Evolutionary conservation across 2,888 invertebrate species (phyloP).

Genomic region (Xiphydria camelus): DNA sequence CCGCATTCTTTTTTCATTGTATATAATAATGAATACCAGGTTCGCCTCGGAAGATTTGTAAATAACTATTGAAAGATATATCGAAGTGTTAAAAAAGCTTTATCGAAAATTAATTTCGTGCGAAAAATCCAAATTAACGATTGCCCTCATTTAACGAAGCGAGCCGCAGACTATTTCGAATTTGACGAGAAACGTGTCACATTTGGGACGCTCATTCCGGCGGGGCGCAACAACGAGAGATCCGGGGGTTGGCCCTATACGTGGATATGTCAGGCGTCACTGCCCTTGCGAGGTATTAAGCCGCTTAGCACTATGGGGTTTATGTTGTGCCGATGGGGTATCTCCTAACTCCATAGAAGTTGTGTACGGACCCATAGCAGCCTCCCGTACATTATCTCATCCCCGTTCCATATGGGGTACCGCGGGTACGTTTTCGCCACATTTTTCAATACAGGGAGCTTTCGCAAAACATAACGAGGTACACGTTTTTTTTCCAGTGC

Average conservation of each 20-base stretch:
- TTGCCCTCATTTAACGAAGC: no score
- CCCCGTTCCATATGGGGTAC: slow-evolving; percentile 38
- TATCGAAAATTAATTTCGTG: no score
- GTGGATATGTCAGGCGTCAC: slow-evolving; percentile 50
- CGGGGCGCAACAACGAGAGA: background rate
- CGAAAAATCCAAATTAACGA: no score
- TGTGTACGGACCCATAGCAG: slow-evolving; percentile 35
- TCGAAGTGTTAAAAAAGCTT: no score
- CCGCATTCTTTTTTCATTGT: no score
- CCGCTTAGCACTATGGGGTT: slow-evolving; percentile 56
- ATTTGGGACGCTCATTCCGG: background rate
- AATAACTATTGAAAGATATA: no score
- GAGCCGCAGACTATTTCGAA: no score
- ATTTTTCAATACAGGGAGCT: no score
- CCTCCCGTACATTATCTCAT: slow-evolving; percentile 41
- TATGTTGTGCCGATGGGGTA: slow-evolving; percentile 53
- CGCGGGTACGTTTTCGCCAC: slow-evolving; percentile 28
- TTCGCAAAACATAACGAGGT: no score
- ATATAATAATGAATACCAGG: no score
- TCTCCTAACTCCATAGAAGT: slow-evolving; percentile 47
- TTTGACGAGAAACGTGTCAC: background rate
- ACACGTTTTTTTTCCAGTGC: no score
- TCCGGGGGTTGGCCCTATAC: background rate
- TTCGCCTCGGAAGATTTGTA: no score
- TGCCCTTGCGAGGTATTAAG: slow-evolving; percentile 54